Evolutionary conservation across 1,140 invertebrate species (phyloP).

Genomic region (Thalassaphorura encarpata): DNA sequence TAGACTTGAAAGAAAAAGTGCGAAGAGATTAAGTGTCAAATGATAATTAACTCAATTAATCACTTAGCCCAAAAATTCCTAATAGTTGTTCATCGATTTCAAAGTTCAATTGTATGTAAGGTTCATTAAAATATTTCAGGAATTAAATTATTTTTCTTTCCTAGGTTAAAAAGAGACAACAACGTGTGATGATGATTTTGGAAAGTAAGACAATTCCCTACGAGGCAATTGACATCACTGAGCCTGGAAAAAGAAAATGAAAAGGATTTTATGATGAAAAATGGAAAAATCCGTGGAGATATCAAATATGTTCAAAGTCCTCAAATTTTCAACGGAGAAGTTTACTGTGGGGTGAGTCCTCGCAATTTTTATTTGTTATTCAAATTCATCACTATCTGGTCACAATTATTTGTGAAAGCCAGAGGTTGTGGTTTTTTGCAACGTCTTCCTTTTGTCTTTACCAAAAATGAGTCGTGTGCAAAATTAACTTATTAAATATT

Average conservation of each 20-base stretch:
- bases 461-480: too few relatives aligned
- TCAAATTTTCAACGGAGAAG: conserved; percentile 84
- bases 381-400: neutral
- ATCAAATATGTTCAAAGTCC: conserved; percentile 70
- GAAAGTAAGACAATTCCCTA: conserved; percentile 80
- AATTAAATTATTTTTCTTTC: conserved; percentile 25
- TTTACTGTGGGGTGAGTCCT: conserved; percentile 77
- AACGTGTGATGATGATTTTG: conserved; percentile 80
- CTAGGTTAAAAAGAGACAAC: conserved; percentile 88
- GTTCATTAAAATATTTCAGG: conserved; percentile 3
- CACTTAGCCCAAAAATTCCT: too few relatives aligned
- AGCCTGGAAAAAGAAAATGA: conserved; percentile 75
- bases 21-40: too few relatives aligned
- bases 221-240: conserved; percentile 82
- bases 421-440: too few relatives aligned
- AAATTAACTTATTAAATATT: too few relatives aligned
- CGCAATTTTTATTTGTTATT: neutral
- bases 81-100: too few relatives aligned
- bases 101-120: conserved; percentile 9
- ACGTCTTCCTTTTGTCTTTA: too few relatives aligned
- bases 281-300: conserved; percentile 50
- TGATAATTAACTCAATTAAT: too few relatives aligned
- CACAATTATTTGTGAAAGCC: too few relatives aligned
- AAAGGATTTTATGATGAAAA: conserved; percentile 85
- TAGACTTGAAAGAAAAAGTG: too few relatives aligned